phyloP scores from a whole-genome alignment of 2,113 vertebrate genomes.

The Piaya cayana region DNA sequence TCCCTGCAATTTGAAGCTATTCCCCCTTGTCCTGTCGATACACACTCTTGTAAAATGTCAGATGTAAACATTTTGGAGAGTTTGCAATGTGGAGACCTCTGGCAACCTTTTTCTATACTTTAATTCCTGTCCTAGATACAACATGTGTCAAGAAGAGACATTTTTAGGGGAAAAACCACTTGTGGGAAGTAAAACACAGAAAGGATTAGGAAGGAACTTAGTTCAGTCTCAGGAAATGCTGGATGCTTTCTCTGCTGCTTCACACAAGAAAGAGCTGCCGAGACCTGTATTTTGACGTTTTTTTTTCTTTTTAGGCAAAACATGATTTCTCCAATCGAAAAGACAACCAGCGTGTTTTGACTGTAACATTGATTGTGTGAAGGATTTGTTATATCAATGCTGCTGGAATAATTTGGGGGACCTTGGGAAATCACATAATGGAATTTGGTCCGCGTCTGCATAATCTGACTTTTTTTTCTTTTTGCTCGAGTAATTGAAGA shows the following conservation, averaged over 20 bases:
- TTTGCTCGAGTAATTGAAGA: constrained; percentile 58
- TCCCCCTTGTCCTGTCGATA: no score
- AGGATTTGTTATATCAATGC: constrained; percentile 29
- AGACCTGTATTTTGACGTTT: constrained; percentile 13
- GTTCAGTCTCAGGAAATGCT: not conserved
- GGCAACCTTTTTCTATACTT: not conserved
- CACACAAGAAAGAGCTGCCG: not conserved
- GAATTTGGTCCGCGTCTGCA: constrained; percentile 44
- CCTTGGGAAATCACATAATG: constrained; percentile 67
- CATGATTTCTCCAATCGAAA: not conserved
- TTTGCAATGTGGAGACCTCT: not conserved
- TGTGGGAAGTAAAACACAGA: not conserved
- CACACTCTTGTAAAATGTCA: no score
- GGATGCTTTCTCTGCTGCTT: not conserved
- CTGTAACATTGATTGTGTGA: not conserved
- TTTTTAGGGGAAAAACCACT: not conserved
- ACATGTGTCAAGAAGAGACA: no score
- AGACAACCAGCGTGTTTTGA: constrained; percentile 33
- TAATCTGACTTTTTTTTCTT: constrained; percentile 39
- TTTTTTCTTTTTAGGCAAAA: not conserved
- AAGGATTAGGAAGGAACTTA: not conserved
- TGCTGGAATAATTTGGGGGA: constrained; percentile 43
- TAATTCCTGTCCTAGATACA: not conserved
- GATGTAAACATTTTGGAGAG: not conserved
- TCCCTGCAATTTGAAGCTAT: no score